Base-by-base conservation (phyloP, 2,113 vertebrate genomes). In the Myrmecophaga tridactyla region DNA sequence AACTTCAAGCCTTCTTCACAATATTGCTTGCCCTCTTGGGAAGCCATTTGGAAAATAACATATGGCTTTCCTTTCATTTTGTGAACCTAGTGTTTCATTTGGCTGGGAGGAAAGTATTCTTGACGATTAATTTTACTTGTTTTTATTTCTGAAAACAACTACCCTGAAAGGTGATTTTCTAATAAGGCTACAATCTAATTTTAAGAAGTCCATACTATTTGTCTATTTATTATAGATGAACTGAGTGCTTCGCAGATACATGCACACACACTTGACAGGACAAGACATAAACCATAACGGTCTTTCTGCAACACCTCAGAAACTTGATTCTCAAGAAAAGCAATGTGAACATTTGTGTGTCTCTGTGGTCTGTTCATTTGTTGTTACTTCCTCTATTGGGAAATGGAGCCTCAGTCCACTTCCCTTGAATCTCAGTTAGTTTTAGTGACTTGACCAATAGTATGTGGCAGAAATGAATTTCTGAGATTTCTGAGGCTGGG, bases 101-200 rank as follows among this genome's bases (percentile, higher is more conserved):
- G 96, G 77, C 88, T 60, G 25, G 77, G 62, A 93, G 46, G 6
- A 96, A 94, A 94, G 88, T 83, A 58, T 92, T 82, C 82, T 94
- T 95, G 83, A 95, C 87, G n/a, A 96, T 97, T 36, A 75, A 89
- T 94, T 96, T 77, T 58, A 83, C 84, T 96, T 90, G 56, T 96
- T 96, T 97, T 96, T 96, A 85, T 96, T 97, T 90, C 77, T 92
- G 86, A 69, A 92, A 83, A 80, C n/a, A 97, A 60, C 20, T 48
- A 58, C 56, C 63, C 69, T 48, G 56, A 92, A 89, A 92, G 82
- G 62, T 88, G 86, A 84, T 94, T 96, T 95, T 87, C 92, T 70
- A 86, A 14, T 76, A 83, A 84, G 65, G 53, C 7, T 65, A 80
- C 21, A 69, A 36, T 83, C 27, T 90, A 60, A 76, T 95, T 96